Conservation (phyloP, 2,888 invertebrate genomes). For the Adelphocoris suturalis region DNA sequence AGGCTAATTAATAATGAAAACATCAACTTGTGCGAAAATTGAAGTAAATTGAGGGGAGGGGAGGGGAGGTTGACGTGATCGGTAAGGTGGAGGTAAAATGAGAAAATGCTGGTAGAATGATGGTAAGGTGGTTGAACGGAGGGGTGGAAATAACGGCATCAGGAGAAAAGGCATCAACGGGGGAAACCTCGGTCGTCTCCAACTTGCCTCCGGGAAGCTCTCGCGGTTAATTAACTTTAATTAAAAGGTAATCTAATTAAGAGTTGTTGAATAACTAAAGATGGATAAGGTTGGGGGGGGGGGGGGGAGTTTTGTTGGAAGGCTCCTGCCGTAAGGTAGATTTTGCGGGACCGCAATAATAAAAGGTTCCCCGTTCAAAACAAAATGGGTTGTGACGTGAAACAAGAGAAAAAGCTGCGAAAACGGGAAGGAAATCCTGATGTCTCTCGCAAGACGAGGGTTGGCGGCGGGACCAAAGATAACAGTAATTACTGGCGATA, state of each 20-base stretch:
- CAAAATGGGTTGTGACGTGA: neutral
- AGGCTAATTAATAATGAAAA: slow-evolving; percentile 15
- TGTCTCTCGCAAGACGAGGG: neutral
- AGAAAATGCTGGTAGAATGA: neutral
- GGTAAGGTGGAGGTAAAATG: neutral
- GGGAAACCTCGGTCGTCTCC: slow-evolving; percentile 7
- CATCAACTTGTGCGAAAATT: neutral
- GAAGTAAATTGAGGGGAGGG: neutral
- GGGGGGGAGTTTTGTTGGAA: neutral
- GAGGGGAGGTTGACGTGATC: neutral
- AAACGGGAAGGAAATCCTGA: neutral
- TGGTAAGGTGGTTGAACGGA: neutral
- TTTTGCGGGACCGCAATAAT: neutral
- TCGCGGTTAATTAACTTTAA: slow-evolving; percentile 63
- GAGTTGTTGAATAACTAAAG: slow-evolving; percentile 62
- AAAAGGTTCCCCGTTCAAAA: neutral
- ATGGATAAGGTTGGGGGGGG: neutral
- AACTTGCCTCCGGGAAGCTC: slow-evolving; percentile 12
- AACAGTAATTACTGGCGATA: too few species aligned
- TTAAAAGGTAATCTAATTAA: slow-evolving; percentile 67
- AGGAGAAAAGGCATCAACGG: slow-evolving; percentile 1
- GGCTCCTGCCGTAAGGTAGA: neutral
- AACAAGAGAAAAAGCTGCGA: neutral
- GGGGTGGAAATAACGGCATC: neutral
- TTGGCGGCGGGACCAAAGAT: too few species aligned